Evolutionary conservation across 2,888 invertebrate genomes (phyloP).

Genomic region (Drosophila paramelanica): DNA sequence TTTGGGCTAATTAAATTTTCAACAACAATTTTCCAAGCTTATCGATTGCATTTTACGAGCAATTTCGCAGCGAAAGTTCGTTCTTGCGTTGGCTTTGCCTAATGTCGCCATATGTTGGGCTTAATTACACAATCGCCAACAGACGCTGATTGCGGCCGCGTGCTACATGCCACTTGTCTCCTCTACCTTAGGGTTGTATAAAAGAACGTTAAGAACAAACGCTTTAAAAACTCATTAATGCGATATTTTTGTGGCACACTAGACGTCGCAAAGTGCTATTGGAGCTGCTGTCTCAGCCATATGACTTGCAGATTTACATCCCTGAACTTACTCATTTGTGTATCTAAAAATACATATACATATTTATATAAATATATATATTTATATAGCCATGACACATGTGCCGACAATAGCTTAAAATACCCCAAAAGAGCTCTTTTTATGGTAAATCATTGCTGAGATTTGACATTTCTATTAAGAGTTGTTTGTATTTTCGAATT

Average conservation of each 20-base stretch:
- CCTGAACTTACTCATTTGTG: constrained; percentile 22
- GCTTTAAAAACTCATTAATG: constrained; percentile 61
- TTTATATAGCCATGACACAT: constrained; percentile 40
- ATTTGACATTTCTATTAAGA: constrained; percentile 2
- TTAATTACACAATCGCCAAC: constrained; percentile 45
- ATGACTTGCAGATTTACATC: constrained; percentile 52
- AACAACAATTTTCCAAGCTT: constrained; percentile 38
- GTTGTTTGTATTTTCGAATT: constrained; percentile 1
- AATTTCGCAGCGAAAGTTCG: constrained; percentile 39
- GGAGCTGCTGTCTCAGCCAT: constrained; percentile 10
- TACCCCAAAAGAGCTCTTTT: constrained; percentile 13
- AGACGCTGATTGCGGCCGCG: constrained; percentile 41
- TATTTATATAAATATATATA: background rate
- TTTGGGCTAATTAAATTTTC: constrained; percentile 74
- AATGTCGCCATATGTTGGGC: constrained; percentile 47
- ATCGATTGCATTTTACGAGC: constrained; percentile 62
- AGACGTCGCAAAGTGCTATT: constrained; percentile 4
- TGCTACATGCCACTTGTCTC: constrained; percentile 27
- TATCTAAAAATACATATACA: background rate
- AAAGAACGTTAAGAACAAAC: constrained; percentile 39
- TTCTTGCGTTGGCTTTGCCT: constrained; percentile 24
- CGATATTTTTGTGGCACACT: constrained; percentile 40
- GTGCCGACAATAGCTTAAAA: constrained; percentile 19
- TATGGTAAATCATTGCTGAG: constrained; percentile 25
- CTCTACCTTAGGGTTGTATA: constrained; percentile 5